Evolutionary conservation across 2,888 invertebrate species (phyloP).

Genomic region (Platycnemis pennipes): DNA sequence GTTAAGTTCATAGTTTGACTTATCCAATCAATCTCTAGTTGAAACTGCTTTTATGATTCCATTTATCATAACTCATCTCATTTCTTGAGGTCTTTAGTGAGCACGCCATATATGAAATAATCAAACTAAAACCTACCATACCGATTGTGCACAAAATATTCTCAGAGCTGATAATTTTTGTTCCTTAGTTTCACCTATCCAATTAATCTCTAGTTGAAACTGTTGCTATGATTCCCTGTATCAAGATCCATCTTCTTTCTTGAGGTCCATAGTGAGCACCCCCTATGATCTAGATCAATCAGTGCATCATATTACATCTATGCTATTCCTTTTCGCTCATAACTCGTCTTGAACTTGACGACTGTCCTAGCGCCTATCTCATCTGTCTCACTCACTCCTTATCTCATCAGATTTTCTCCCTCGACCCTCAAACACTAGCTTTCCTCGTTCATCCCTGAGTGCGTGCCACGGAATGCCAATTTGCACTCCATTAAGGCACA

Average conservation of each 20-base stretch:
- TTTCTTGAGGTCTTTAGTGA: too few species aligned
- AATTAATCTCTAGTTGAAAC: too few species aligned
- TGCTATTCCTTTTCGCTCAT: not conserved
- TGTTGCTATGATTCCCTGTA: not conserved
- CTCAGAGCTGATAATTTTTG: too few species aligned
- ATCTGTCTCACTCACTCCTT: not conserved
- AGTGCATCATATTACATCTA: not conserved
- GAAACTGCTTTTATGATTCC: too few species aligned
- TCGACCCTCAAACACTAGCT: too few species aligned
- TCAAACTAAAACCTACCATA: too few species aligned
- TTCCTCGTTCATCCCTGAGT: constrained; percentile 1
- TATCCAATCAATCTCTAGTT: too few species aligned
- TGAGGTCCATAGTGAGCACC: not conserved
- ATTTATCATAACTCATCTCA: too few species aligned
- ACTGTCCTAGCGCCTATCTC: not conserved
- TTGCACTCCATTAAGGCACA: constrained; percentile 64
- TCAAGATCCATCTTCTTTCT: not conserved
- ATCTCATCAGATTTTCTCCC: not conserved
- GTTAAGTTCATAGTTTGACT: too few species aligned
- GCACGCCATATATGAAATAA: too few species aligned
- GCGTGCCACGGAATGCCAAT: constrained; percentile 64
- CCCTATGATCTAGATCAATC: not conserved
- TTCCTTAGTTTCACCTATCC: not conserved
- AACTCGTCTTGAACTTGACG: not conserved
- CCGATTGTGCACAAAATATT: too few species aligned